These are phyloP conservation scores for Regulus satrapa DNA, from an alignment of 2,113 vertebrate species.

Conservation along the genomic window DNA sequence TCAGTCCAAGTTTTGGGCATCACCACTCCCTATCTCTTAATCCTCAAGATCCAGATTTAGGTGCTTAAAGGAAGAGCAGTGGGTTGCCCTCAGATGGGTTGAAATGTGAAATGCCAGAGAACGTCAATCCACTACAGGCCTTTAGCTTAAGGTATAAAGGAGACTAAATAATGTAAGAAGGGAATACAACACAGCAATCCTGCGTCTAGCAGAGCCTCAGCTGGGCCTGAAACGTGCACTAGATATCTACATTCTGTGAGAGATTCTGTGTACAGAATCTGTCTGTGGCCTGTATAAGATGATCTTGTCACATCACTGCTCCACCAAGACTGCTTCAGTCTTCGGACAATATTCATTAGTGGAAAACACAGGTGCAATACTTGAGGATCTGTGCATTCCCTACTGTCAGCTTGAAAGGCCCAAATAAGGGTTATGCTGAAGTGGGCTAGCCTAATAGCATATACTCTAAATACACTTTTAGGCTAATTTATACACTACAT, in stretches of 20 bases:
- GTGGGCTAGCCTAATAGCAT: neutral
- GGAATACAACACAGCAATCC: neutral
- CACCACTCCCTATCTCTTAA: neutral
- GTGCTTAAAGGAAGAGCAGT: neutral
- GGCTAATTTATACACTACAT: neutral
- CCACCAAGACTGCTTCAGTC: neutral
- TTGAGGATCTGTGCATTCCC: neutral
- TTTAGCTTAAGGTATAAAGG: neutral
- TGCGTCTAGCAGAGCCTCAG: neutral
- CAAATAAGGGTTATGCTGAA: neutral
- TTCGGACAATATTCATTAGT: neutral
- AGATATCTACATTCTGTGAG: no score
- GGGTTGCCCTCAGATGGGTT: neutral
- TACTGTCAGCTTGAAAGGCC: neutral
- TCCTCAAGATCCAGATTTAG: neutral
- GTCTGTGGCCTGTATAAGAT: neutral
- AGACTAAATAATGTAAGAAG: neutral
- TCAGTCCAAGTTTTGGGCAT: neutral
- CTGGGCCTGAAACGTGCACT: neutral
- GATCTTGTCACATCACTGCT: neutral
- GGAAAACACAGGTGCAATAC: neutral
- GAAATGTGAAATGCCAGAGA: neutral
- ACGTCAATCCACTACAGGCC: neutral
- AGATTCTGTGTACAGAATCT: neutral
- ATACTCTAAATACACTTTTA: neutral